These are phyloP conservation scores for Catajapyx aquilonaris DNA, from an alignment of 1,140 invertebrate species.

Conservation along the genomic window DNA sequence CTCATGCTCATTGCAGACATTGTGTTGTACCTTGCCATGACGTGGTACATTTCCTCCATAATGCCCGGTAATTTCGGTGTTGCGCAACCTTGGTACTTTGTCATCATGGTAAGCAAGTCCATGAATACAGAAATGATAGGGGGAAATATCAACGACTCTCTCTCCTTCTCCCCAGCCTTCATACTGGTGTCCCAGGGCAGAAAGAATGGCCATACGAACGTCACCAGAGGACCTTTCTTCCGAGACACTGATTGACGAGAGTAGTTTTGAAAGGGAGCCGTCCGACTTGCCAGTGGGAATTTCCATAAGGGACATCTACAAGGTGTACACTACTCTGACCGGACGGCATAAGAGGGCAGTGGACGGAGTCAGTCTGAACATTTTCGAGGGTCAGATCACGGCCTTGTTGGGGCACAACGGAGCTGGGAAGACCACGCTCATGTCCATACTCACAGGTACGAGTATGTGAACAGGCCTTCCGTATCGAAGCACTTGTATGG, in stretches of 20 bases:
- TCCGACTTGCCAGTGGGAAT: neutral
- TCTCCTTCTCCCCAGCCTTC: too few relatives aligned
- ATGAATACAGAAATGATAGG: too few relatives aligned
- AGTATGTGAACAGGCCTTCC: too few relatives aligned
- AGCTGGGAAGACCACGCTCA: slow-evolving; percentile 61
- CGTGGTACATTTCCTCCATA: slow-evolving; percentile 9
- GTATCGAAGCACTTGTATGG: too few relatives aligned
- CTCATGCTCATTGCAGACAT: slow-evolving; percentile 27
- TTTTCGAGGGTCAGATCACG: slow-evolving; percentile 40
- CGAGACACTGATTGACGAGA: too few relatives aligned
- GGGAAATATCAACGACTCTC: too few relatives aligned
- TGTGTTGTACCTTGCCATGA: slow-evolving; percentile 18
- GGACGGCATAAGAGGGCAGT: slow-evolving; percentile 37
- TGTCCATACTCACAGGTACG: slow-evolving; percentile 59
- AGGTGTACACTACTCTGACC: slow-evolving; percentile 18
- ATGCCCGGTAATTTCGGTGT: slow-evolving; percentile 17
- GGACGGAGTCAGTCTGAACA: slow-evolving; percentile 40
- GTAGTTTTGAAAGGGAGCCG: slow-evolving; percentile 3
- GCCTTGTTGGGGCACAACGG: slow-evolving; percentile 62
- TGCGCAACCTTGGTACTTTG: slow-evolving; percentile 25
- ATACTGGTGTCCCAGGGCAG: too few relatives aligned
- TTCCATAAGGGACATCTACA: neutral
- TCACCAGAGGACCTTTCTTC: too few relatives aligned
- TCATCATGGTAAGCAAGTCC: slow-evolving; percentile 14
- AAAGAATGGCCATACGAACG: too few relatives aligned